phyloP scores from a whole-genome alignment of 2,888 invertebrate species.

The Calliopum simillimum region DNA sequence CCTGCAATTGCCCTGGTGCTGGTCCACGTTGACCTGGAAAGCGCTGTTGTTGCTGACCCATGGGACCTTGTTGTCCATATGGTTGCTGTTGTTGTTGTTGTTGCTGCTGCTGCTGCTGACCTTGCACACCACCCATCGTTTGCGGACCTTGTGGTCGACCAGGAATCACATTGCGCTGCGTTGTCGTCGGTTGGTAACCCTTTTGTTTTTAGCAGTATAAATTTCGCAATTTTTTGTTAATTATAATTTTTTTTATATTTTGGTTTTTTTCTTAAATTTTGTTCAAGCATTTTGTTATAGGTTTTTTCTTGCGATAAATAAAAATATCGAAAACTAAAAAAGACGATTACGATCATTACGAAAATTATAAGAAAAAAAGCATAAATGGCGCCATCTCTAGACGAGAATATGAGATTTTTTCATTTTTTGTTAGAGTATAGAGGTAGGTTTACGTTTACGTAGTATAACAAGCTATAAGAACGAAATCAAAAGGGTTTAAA shows the following conservation, averaged over 20 bases:
- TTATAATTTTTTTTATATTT: conserved; percentile 38
- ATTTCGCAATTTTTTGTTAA: conserved; percentile 31
- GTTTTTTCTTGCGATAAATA: conserved; percentile 30
- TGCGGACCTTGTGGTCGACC: conserved; percentile 66
- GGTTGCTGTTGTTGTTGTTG: conserved; percentile 68
- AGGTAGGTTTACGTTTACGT: conserved; percentile 36
- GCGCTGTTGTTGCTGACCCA: conserved; percentile 56
- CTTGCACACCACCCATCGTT: conserved; percentile 69
- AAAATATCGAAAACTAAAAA: conserved; percentile 11
- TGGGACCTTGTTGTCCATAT: conserved; percentile 67
- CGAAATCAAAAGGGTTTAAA: conserved; percentile 25
- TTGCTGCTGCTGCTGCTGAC: conserved; percentile 58
- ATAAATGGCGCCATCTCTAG: conserved; percentile 13
- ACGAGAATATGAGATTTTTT: conserved; percentile 14
- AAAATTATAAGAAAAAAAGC: conserved; percentile 10
- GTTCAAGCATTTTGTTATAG: conserved; percentile 42
- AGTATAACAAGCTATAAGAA: conserved; percentile 30
- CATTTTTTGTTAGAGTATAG: conserved; percentile 37
- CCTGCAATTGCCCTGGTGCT: conserved; percentile 54
- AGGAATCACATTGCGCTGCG: conserved; percentile 59
- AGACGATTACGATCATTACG: neutral
- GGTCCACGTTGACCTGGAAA: conserved; percentile 58
- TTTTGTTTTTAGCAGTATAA: conserved; percentile 47
- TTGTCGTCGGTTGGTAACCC: conserved; percentile 60
- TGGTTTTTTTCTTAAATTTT: conserved; percentile 41